These are phyloP conservation scores for Rhagoletis pomonella DNA, from an alignment of 1,140 invertebrate genomes.

Conservation along the genomic window DNA sequence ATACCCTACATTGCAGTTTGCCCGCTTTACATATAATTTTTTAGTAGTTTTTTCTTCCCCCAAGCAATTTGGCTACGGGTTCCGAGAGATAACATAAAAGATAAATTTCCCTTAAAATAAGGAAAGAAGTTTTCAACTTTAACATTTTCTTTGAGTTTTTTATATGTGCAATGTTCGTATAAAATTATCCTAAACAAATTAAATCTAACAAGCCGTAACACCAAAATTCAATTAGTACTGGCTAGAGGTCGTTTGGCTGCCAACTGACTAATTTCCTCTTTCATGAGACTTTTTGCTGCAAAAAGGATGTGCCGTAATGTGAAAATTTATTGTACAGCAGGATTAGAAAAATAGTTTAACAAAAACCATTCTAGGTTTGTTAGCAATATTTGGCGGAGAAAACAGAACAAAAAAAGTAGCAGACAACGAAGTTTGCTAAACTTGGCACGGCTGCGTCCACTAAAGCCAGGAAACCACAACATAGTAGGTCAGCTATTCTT, in stretches of 20 bases:
- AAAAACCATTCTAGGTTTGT: too few relatives aligned
- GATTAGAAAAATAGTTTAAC: background rate
- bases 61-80: too few relatives aligned
- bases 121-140: too few relatives aligned
- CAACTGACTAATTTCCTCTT: background rate
- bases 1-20: too few relatives aligned
- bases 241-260: too few relatives aligned
- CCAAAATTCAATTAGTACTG: background rate
- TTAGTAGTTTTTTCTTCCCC: too few relatives aligned
- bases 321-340: background rate
- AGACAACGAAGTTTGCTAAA: background rate
- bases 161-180: too few relatives aligned
- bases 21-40: too few relatives aligned
- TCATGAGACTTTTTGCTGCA: background rate
- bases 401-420: too few relatives aligned
- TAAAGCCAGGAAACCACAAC: background rate
- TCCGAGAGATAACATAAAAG: too few relatives aligned
- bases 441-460: background rate
- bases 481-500: background rate
- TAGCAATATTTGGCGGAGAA: background rate
- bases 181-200: background rate
- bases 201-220: background rate
- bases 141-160: too few relatives aligned
- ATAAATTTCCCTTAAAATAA: too few relatives aligned
- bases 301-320: background rate